Base-by-base conservation (phyloP, 2,113 vertebrate species). In the Phrynocephalus versicolor region DNA sequence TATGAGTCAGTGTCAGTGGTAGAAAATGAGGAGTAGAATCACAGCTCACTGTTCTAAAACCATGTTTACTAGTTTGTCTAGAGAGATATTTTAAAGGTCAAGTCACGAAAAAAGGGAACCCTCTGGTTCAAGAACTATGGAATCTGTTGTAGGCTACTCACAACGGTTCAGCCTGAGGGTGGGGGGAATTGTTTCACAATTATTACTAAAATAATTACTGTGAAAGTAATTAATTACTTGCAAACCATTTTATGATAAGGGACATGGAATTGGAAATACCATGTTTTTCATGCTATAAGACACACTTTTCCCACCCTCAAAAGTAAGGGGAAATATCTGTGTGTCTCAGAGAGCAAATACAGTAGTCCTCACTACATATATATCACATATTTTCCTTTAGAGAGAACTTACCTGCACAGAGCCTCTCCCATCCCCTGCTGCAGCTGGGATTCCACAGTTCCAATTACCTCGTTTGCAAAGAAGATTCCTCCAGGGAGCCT, bases 11-110 rank as follows among this genome's bases (percentile, higher is more conserved):
- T 51, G n/a, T 45, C 71, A 19, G 73, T 80, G 23, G 23, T 2
- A 6, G 10, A 78, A 51, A 23, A 60, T 77, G 65, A 74, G 25
- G 64, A 60, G 25, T 74, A 45, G 85, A 83, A 30, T 27, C 85
- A 25, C 67, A 39, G n/a, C 33, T 74, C 1, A 65, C 21, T 77
- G 14, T 51, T 87, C 82, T 39, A 74, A 21, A 41, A 81, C 45
- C 1, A 37, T 79, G 4, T 85, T 65, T 85, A 60, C 79, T 83
- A 71, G 33, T 65, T 30, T 82, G 21, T 78, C 57, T 92, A 41
- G 80, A 88, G 41, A 79, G n/a, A 67, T 84, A 51, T 77, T 55
- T 84, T 64, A 75, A 83, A 51, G 71, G 71, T 75, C 71, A 82
- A 9, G 33, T 18, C 45, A 75, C 35, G 33, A 75, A 21, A 84